Percentiles rank a stretch among this genome's conserved stretches.
Conservation (phyloP, 1,140 invertebrate genomes). For the Cecropterus lyciades region DNA sequence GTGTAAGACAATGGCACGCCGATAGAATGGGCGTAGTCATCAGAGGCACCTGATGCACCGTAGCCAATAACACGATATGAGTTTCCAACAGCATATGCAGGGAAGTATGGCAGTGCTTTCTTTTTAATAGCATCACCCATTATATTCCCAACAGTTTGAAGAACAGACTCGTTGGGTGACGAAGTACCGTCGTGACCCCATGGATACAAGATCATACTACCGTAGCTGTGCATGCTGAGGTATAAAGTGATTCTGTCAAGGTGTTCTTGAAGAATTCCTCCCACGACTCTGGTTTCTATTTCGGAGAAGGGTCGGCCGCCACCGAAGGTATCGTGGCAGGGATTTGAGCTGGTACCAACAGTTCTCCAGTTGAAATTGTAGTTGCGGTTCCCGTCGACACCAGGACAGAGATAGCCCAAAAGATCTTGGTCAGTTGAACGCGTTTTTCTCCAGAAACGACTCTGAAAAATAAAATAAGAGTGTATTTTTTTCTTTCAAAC, state of each 20-base stretch:
- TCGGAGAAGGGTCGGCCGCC: constrained; percentile 89
- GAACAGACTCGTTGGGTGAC: constrained; percentile 75
- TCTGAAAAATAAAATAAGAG: constrained; percentile 38
- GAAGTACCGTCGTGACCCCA: constrained; percentile 85
- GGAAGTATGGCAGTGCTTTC: constrained; percentile 40
- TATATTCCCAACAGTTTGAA: constrained; percentile 61
- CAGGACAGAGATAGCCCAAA: constrained; percentile 68
- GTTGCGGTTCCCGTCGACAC: constrained; percentile 87
- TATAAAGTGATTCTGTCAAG: constrained; percentile 80
- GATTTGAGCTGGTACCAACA: constrained; percentile 66
- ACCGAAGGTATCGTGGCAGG: constrained; percentile 88
- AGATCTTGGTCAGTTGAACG: constrained; percentile 42
- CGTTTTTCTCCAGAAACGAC: constrained; percentile 45
- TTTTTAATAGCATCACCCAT: constrained; percentile 70
- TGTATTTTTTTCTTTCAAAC: background rate
- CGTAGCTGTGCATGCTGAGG: constrained; percentile 87
- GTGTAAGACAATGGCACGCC: constrained; percentile 51
- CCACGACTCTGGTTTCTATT: constrained; percentile 84
- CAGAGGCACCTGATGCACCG: constrained; percentile 85
- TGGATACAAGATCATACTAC: constrained; percentile 87
- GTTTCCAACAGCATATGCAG: constrained; percentile 51
- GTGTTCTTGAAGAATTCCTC: constrained; percentile 65
- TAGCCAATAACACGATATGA: constrained; percentile 46
- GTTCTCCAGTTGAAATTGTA: constrained; percentile 85
- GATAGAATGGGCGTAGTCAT: constrained; percentile 87